Conservation (phyloP, 1,140 invertebrate species). For the Drosophila miranda region DNA sequence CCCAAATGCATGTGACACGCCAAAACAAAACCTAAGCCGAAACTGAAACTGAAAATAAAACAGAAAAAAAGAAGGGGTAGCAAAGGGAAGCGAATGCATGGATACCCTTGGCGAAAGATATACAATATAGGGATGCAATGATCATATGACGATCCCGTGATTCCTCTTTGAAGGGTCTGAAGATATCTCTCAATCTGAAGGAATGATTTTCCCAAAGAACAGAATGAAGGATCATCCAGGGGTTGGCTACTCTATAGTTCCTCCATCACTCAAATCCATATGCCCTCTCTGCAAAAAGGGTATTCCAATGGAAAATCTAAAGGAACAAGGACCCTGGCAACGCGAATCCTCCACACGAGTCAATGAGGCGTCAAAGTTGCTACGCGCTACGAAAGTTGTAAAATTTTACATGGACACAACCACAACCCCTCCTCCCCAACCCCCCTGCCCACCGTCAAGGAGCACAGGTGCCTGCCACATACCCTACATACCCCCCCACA, state of each 20-base stretch:
- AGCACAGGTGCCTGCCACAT: conserved; percentile 58
- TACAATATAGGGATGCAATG: too few relatives aligned
- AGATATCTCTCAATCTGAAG: too few relatives aligned
- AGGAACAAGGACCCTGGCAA: conserved; percentile 22
- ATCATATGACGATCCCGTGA: too few relatives aligned
- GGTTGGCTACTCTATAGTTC: too few relatives aligned
- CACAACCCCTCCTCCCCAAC: too few relatives aligned
- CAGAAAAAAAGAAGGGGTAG: not conserved
- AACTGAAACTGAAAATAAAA: conserved; percentile 19
- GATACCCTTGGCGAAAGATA: not conserved
- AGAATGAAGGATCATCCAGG: too few relatives aligned
- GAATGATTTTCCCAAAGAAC: too few relatives aligned
- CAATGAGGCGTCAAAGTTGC: conserved; percentile 80
- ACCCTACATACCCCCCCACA: not conserved
- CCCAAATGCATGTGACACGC: conserved; percentile 78
- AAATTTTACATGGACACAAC: conserved; percentile 66
- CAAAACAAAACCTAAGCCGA: conserved; percentile 45
- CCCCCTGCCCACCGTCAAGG: conserved; percentile 12
- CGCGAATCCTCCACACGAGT: conserved; percentile 64
- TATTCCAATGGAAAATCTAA: conserved; percentile 16
- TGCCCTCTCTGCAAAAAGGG: not conserved
- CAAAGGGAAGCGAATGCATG: not conserved
- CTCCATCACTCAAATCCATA: not conserved
- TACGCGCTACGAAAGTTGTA: conserved; percentile 74
- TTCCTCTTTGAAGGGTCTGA: too few relatives aligned